These are phyloP conservation scores for Notolepis coatsorum DNA, from an alignment of 2,797 vertebrate species.

Conservation along the genomic window DNA sequence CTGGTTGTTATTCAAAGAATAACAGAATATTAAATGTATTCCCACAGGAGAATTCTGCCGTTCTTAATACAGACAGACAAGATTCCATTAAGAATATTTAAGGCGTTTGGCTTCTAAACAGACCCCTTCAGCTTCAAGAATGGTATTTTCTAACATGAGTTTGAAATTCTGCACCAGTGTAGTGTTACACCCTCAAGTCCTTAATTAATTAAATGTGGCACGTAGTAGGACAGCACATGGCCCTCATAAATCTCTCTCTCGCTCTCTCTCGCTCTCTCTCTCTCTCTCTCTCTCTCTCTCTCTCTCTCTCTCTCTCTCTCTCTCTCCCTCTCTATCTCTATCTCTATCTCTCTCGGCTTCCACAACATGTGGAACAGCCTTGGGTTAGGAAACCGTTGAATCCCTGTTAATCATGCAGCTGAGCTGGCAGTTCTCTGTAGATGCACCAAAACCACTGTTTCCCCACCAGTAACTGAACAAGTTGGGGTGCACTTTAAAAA, in stretches of 20 bases:
- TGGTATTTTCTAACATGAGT: conserved; percentile 15
- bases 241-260: conserved; percentile 19
- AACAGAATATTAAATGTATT: conserved; percentile 35
- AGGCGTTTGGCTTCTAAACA: conserved; percentile 14
- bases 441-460: too few relatives aligned
- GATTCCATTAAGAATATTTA: conserved; percentile 43
- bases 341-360: conserved; percentile 2
- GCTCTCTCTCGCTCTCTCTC: conserved; percentile 14
- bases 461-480: too few relatives aligned
- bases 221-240: conserved; percentile 2
- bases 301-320: not conserved
- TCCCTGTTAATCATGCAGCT: conserved; percentile 4
- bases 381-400: conserved; percentile 37
- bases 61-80: conserved; percentile 34
- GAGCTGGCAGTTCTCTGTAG: too few relatives aligned
- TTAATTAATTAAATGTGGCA: conserved; percentile 12
- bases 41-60: conserved; percentile 45
- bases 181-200: conserved; percentile 23
- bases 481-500: too few relatives aligned
- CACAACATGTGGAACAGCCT: not conserved
- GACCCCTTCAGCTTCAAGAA: conserved; percentile 19
- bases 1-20: conserved; percentile 56
- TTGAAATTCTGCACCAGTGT: conserved; percentile 28
- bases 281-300: not conserved
- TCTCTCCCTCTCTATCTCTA: conserved; percentile 13